Evolutionary conservation across 2,888 invertebrate species (phyloP).

Genomic region (Arge pagana): DNA sequence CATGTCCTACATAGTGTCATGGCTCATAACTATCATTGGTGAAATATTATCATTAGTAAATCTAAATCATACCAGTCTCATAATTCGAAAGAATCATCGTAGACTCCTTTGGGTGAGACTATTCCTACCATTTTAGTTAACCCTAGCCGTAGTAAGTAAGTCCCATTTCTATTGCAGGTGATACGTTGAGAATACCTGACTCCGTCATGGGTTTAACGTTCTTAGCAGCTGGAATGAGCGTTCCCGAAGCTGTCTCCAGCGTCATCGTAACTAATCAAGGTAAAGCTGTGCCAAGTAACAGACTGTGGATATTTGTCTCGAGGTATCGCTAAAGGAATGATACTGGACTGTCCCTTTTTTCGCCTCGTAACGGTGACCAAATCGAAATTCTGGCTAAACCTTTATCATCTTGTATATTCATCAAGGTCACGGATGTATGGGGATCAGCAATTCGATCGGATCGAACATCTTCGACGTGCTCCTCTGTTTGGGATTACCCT

Average conservation of each 20-base stretch:
- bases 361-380: no score
- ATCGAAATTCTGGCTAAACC: not conserved
- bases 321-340: no score
- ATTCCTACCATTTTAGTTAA: constrained; percentile 5
- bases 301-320: no score
- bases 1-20: constrained; percentile 82
- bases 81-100: constrained; percentile 7
- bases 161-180: constrained; percentile 62
- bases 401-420: constrained; percentile 31
- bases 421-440: constrained; percentile 76
- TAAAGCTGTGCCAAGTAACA: constrained; percentile 40
- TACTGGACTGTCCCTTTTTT: no score
- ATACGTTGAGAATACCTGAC: constrained; percentile 79
- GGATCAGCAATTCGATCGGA: constrained; percentile 79
- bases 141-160: constrained; percentile 25
- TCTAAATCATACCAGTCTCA: constrained; percentile 2
- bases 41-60: constrained; percentile 34
- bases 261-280: constrained; percentile 83
- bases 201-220: constrained; percentile 85
- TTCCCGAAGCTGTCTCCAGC: constrained; percentile 86
- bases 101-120: no score
- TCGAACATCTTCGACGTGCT: constrained; percentile 83
- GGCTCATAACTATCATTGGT: constrained; percentile 85
- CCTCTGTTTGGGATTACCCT: constrained; percentile 77
- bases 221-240: constrained; percentile 82